Evolutionary conservation across 2,888 invertebrate species (phyloP).

Genomic region (Morinoia aosen): DNA sequence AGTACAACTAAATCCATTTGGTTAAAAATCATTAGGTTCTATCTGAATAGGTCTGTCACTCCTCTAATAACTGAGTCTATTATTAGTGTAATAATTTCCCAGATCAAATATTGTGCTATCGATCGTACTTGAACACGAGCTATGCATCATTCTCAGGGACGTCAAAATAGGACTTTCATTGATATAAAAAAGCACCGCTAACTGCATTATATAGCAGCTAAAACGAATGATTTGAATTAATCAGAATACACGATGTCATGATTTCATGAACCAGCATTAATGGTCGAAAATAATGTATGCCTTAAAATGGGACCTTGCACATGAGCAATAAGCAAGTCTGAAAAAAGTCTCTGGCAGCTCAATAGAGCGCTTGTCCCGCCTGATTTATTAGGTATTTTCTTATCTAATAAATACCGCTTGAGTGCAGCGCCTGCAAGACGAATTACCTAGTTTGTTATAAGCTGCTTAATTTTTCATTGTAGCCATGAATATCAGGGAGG

Average conservation of each 20-base stretch:
- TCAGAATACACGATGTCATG: background rate
- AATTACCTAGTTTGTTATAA: constrained; percentile 13
- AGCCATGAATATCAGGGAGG: background rate
- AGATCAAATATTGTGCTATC: background rate
- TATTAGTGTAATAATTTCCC: background rate
- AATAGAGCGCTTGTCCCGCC: background rate
- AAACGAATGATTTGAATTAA: background rate
- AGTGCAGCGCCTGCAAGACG: background rate
- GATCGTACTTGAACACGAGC: background rate
- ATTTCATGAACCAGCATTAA: background rate
- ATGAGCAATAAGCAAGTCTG: constrained; percentile 12
- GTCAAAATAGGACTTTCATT: background rate
- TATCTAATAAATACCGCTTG: constrained; percentile 17
- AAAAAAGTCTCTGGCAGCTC: constrained; percentile 12
- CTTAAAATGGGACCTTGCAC: background rate
- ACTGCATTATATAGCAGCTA: background rate
- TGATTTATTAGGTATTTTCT: constrained; percentile 7
- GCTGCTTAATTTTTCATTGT: constrained; percentile 20
- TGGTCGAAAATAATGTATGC: background rate
- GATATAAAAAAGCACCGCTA: background rate
- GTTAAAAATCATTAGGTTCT: background rate
- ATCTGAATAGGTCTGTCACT: background rate
- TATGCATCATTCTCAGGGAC: background rate
- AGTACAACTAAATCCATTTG: background rate
- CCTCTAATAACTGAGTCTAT: background rate